Evolutionary conservation across 2,797 vertebrate species (phyloP).

Genomic region (Astyanax mexicanus): DNA sequence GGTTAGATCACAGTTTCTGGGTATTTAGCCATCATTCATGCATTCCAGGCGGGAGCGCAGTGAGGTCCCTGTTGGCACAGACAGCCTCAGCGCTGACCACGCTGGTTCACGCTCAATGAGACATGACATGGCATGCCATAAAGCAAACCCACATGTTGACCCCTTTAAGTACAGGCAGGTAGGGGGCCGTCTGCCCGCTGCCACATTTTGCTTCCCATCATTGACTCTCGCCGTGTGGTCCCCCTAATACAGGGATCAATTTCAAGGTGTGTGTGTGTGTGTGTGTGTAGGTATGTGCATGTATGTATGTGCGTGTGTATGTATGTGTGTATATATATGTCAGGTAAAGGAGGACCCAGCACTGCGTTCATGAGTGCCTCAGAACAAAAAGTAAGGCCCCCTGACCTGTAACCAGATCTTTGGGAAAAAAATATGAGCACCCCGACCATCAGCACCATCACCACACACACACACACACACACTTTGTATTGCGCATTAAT

Average conservation of each 20-base stretch:
- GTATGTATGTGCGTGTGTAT: slow-evolving; percentile 66
- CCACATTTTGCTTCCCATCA: slow-evolving; percentile 51
- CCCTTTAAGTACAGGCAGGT: slow-evolving; percentile 50
- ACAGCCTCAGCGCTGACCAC: slow-evolving; percentile 28
- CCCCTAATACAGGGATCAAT: slow-evolving; percentile 72
- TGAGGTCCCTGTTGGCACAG: slow-evolving; percentile 18
- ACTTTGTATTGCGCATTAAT: neutral
- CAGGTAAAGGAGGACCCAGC: slow-evolving; percentile 65
- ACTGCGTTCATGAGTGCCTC: slow-evolving; percentile 68
- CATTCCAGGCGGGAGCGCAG: slow-evolving; percentile 25
- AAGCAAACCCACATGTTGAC: slow-evolving; percentile 57
- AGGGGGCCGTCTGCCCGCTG: slow-evolving; percentile 52
- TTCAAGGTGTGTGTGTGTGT: slow-evolving; percentile 68
- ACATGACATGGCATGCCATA: slow-evolving; percentile 45
- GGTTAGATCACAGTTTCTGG: neutral
- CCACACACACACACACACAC: neutral
- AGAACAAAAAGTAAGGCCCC: slow-evolving; percentile 76
- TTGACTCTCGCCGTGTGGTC: slow-evolving; percentile 61
- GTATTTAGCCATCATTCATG: slow-evolving; percentile 21
- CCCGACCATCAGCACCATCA: slow-evolving; percentile 42
- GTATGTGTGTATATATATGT: slow-evolving; percentile 65
- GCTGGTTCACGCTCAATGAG: slow-evolving; percentile 47
- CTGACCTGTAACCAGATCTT: slow-evolving; percentile 79
- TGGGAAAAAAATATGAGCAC: slow-evolving; percentile 77
- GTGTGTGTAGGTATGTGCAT: slow-evolving; percentile 68